Conservation (phyloP, 2,888 invertebrate species). For the Calliopum simillimum region DNA sequence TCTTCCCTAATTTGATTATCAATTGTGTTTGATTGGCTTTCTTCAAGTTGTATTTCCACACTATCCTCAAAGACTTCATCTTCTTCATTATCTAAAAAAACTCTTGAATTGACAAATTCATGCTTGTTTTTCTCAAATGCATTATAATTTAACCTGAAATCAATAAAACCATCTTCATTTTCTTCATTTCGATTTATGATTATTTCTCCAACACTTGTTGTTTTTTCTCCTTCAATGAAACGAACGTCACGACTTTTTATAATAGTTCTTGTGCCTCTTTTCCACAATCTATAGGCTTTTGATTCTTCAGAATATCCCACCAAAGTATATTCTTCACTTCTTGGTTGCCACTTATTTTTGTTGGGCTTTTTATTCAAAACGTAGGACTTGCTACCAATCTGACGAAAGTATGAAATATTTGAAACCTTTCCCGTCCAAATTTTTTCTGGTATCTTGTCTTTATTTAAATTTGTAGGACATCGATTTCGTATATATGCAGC, state of each 20-base stretch:
- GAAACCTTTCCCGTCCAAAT: constrained; percentile 37
- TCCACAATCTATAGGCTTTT: constrained; percentile 39
- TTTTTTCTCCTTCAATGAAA: constrained; percentile 2
- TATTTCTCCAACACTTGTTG: not conserved
- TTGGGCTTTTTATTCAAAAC: constrained; percentile 27
- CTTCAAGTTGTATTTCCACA: not conserved
- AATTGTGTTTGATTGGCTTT: no score
- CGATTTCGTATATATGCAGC: no score
- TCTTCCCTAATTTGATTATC: no score
- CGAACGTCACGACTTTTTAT: constrained; percentile 35
- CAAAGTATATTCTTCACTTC: no score
- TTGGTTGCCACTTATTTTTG: constrained; percentile 31
- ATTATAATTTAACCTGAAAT: not conserved
- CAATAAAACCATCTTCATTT: not conserved
- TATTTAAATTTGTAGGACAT: no score
- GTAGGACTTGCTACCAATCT: constrained; percentile 31
- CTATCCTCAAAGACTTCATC: not conserved
- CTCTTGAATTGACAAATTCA: no score
- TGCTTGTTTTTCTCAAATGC: not conserved
- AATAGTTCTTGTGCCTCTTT: constrained; percentile 18
- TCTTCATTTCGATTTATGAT: no score
- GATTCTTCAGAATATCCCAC: constrained; percentile 38
- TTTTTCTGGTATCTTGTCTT: constrained; percentile 41
- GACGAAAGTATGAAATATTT: constrained; percentile 33
- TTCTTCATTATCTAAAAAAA: no score